Evolutionary conservation across 2,797 vertebrate genomes (phyloP), one percentile per base, ranked within the genome.

Genomic region (Xiphorhynchus erythropygius): DNA sequence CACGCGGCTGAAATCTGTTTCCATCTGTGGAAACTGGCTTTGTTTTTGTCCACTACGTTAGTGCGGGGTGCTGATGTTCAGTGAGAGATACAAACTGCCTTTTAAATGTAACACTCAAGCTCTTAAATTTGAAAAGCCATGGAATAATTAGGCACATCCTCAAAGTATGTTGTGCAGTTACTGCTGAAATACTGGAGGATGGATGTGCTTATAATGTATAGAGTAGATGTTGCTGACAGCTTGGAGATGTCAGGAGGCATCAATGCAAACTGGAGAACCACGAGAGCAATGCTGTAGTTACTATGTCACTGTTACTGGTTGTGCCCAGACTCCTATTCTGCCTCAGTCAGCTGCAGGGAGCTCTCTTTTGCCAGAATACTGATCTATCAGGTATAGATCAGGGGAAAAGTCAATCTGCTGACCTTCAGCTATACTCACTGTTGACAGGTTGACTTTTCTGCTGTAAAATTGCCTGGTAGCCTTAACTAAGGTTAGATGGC

Each of bases 1-100:
- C 49, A 67, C 64, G 96, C 17, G 1, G 90, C 93, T 97, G 93
- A 96, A 98, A 93, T 93, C 90, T 62, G 83, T 94, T 93, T 95
- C 76, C 57, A 75, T 85, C 94, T 97, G 90, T 94, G 60, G 87
- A 90, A 90, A 55, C 65, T 96, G 91, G 81, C 77, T 83, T 94
- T 90, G 37, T 52, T 95, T 96, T 95, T 91, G 79, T 91, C 90
- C 44, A 22, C 75, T 92, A 18, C 15, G 9, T 90, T 77, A 27
- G 21, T 77, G 68, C 49, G 57, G 53, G 23, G 52, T 92, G 80
- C 77, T 60, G 35, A 25, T 76, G 42, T 3, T 59, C 30, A 37
- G 13, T 13, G 30, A 57, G 84, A 83, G 81, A 63, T 39, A 18
- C 11, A 78, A 53, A 68, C 47, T 11, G 4, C 7, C 30, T 89